These are phyloP conservation scores for Tonatia bakeri DNA, from an alignment of 2,113 vertebrate species.

Conservation along the genomic window DNA sequence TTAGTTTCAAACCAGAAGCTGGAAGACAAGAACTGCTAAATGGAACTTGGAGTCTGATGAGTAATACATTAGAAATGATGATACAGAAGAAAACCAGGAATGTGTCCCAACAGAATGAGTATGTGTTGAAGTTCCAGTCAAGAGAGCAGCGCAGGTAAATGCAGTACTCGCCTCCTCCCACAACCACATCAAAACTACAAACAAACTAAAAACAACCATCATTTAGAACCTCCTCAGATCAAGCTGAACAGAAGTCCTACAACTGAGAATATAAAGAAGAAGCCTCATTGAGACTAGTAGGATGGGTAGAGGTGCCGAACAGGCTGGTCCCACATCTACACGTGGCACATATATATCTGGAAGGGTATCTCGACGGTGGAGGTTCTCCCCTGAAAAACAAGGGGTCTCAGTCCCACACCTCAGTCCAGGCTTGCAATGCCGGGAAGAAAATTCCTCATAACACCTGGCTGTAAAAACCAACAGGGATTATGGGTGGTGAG, in stretches of 20 bases:
- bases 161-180: neutral
- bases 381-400: too few relatives aligned
- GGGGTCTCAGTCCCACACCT: too few relatives aligned
- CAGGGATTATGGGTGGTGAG: neutral
- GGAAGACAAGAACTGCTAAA: neutral
- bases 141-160: neutral
- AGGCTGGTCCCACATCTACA: too few relatives aligned
- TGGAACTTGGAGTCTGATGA: slow-evolving; percentile 60
- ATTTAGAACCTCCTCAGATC: neutral
- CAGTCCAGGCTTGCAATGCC: neutral
- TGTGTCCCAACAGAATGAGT: slow-evolving; percentile 48
- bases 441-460: neutral
- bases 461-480: neutral
- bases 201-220: neutral
- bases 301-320: too few relatives aligned
- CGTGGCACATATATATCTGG: too few relatives aligned
- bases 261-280: too few relatives aligned
- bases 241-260: too few relatives aligned
- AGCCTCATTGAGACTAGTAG: too few relatives aligned
- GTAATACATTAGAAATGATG: slow-evolving; percentile 68
- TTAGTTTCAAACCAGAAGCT: neutral
- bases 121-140: neutral
- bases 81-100: slow-evolving; percentile 64
- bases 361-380: too few relatives aligned
- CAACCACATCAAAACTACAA: neutral